Percentiles rank a stretch among this genome's conserved stretches.
Evolutionary conservation across 2,113 vertebrate genomes (phyloP).

Genomic region (Athene noctua): DNA sequence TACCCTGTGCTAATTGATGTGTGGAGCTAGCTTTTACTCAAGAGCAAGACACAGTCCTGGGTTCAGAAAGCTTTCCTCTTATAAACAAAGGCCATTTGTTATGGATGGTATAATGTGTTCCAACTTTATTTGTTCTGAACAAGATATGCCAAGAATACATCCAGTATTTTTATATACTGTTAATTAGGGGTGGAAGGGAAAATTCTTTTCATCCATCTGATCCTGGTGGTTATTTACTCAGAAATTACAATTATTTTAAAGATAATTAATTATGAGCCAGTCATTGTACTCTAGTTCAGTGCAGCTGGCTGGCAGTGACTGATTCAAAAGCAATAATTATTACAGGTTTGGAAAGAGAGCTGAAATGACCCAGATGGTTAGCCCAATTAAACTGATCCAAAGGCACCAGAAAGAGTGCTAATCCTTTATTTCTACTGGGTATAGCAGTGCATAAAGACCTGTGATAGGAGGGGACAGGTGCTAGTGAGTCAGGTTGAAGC

Average conservation of each 20-base stretch:
- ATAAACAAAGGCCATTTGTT: neutral
- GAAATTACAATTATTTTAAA: slow-evolving; percentile 12
- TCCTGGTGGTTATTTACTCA: neutral
- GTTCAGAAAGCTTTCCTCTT: slow-evolving; percentile 6
- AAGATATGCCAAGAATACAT: neutral
- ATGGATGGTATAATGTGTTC: neutral
- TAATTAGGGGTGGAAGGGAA: neutral
- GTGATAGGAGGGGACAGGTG: neutral
- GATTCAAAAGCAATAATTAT: slow-evolving; percentile 53
- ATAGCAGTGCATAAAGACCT: neutral
- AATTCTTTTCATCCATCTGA: neutral
- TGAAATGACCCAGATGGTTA: slow-evolving; percentile 67
- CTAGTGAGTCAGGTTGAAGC: neutral
- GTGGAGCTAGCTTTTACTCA: slow-evolving; percentile 16
- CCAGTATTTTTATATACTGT: neutral
- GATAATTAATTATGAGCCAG: neutral
- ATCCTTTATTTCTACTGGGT: neutral
- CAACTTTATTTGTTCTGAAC: slow-evolving; percentile 20
- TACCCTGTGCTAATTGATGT: slow-evolving; percentile 12
- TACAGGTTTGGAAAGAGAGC: slow-evolving; percentile 51
- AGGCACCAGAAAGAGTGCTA: slow-evolving; percentile 33
- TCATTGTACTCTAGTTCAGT: neutral
- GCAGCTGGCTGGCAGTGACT: slow-evolving; percentile 17
- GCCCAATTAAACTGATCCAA: slow-evolving; percentile 43
- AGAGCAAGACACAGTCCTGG: neutral